phyloP scores from a whole-genome alignment of 2,888 invertebrate species.

The Cancer borealis region DNA sequence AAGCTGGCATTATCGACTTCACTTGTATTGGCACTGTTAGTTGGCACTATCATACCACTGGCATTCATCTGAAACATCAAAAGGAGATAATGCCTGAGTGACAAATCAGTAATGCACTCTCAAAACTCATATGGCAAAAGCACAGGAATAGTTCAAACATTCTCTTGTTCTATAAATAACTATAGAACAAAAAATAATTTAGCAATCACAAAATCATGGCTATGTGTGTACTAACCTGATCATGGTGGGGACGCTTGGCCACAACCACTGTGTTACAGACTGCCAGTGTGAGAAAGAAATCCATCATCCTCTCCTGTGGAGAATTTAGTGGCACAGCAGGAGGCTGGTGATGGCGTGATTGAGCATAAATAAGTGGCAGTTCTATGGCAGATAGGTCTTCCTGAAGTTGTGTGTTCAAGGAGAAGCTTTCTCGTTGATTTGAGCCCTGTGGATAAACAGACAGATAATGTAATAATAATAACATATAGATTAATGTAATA shows the following conservation, averaged over 20 bases:
- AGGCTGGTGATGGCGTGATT: conserved; percentile 58
- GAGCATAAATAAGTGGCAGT: conserved; percentile 77
- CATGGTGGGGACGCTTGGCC: conserved; percentile 89
- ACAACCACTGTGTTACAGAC: conserved; percentile 98
- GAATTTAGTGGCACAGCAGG: conserved; percentile 56
- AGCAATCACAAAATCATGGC: neutral
- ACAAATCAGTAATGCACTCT: neutral
- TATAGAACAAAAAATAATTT: no score
- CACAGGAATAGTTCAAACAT: neutral
- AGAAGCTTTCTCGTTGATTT: conserved; percentile 73
- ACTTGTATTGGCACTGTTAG: conserved; percentile 74
- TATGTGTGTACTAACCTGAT: conserved; percentile 83
- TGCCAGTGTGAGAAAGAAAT: conserved; percentile 94
- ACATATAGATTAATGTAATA: neutral
- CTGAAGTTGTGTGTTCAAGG: conserved; percentile 82
- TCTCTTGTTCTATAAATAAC: neutral
- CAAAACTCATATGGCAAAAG: neutral
- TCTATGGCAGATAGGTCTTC: conserved; percentile 82
- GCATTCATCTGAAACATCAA: conserved; percentile 82
- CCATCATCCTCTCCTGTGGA: conserved; percentile 88
- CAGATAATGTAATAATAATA: neutral
- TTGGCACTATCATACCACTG: conserved; percentile 80
- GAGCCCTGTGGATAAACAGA: conserved; percentile 46
- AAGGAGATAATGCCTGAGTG: neutral
- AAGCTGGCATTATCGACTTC: conserved; percentile 77